Conservation (phyloP, 2,888 invertebrate genomes). For the Odiellus spinosus region DNA sequence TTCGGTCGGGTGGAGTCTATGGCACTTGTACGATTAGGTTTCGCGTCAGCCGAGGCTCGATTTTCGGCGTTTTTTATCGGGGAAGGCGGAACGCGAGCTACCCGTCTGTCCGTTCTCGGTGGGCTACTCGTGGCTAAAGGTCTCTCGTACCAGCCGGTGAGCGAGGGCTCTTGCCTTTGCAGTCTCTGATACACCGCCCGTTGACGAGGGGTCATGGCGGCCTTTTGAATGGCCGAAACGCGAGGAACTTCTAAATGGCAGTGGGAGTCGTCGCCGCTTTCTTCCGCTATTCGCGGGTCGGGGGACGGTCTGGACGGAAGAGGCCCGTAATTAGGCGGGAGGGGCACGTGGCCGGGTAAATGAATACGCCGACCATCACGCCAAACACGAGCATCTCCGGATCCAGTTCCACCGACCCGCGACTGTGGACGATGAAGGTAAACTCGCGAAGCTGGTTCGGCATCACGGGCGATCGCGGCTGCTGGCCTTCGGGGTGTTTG, state of each 20-base stretch:
- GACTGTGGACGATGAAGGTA: neutral
- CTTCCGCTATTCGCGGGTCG: too few relatives aligned
- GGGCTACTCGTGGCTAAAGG: constrained; percentile 39
- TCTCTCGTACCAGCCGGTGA: constrained; percentile 9
- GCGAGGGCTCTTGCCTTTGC: neutral
- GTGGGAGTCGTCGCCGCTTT: neutral
- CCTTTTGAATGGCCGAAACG: constrained; percentile 10
- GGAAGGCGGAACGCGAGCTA: constrained; percentile 34
- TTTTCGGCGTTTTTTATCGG: constrained; percentile 17
- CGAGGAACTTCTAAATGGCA: neutral
- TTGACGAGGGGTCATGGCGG: constrained; percentile 12
- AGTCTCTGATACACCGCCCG: constrained; percentile 6
- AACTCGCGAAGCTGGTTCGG: neutral
- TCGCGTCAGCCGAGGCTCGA: neutral
- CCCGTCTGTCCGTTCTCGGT: constrained; percentile 26
- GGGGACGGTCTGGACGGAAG: too few relatives aligned
- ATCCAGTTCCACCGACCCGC: neutral
- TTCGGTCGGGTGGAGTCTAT: neutral
- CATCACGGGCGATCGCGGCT: neutral
- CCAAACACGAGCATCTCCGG: constrained; percentile 1
- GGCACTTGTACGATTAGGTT: neutral
- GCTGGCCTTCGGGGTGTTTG: neutral
- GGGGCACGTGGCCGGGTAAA: neutral
- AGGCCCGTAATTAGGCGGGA: neutral
- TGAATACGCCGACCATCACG: constrained; percentile 4